Conservation (phyloP, 2,797 vertebrate species). For the Oreortyx pictus region DNA sequence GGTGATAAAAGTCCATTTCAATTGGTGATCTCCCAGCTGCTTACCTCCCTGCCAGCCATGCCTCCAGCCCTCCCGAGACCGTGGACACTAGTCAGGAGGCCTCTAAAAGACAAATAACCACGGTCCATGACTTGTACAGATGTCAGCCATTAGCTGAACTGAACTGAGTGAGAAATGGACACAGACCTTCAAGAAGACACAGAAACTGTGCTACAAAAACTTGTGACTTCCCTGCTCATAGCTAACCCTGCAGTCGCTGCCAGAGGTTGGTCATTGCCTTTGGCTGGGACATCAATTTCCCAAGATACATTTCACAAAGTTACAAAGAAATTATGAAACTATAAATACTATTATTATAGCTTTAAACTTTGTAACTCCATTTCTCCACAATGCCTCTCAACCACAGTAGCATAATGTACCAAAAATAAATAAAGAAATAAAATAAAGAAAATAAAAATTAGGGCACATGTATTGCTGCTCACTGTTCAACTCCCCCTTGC, state of each 20-base stretch:
- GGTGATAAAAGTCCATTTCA: accelerated
- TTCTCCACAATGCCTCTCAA: not conserved
- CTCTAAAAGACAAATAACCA: not conserved
- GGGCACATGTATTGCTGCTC: accelerated
- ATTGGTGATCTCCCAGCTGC: not conserved
- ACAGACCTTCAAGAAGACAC: not conserved
- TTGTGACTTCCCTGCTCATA: not conserved
- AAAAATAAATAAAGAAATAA: not conserved
- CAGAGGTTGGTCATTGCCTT: not conserved
- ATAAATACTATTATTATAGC: not conserved
- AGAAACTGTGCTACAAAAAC: not conserved
- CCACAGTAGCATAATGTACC: accelerated
- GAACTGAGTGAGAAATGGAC: not conserved
- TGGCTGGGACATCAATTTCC: not conserved
- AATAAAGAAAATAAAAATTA: not conserved
- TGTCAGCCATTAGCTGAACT: not conserved
- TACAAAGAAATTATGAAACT: not conserved
- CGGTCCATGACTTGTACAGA: not conserved
- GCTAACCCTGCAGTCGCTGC: not conserved
- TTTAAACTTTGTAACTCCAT: not conserved
- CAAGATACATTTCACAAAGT: not conserved
- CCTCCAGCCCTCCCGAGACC: not conserved
- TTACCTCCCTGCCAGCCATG: not conserved
- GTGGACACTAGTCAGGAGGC: not conserved
- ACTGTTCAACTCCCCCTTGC: not conserved